phyloP scores from a whole-genome alignment of 2,888 invertebrate species.

The Volucella inflata region DNA sequence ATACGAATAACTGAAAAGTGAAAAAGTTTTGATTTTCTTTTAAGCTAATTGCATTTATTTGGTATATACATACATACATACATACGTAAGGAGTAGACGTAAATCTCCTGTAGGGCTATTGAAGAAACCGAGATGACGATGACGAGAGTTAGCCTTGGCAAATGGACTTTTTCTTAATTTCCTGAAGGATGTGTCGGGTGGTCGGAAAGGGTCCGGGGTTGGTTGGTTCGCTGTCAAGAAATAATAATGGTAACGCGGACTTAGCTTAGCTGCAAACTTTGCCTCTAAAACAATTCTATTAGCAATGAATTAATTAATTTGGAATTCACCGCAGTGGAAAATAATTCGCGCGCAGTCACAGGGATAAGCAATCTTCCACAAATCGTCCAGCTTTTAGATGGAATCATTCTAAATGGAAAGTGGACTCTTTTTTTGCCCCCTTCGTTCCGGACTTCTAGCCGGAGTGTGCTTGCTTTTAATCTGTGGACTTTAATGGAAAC shows the following conservation, averaged over 20 bases:
- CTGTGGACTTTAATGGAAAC: conserved; percentile 22
- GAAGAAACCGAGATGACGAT: background rate
- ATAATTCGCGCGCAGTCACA: conserved; percentile 34
- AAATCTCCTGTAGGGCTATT: background rate
- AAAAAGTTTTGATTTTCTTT: conserved; percentile 73
- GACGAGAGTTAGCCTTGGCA: conserved; percentile 10
- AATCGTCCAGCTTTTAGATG: conserved; percentile 7
- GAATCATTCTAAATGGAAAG: no score
- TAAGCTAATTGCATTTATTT: conserved; percentile 71
- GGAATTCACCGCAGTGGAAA: conserved; percentile 68
- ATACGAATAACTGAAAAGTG: conserved; percentile 22
- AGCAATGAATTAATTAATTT: conserved; percentile 74
- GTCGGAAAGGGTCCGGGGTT: no score
- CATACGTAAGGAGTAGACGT: no score
- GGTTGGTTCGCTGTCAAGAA: conserved; percentile 15
- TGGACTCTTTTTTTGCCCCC: no score
- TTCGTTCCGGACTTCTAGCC: no score
- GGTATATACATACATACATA: background rate
- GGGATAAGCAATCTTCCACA: conserved; percentile 3
- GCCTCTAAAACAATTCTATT: conserved; percentile 67
- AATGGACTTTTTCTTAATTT: conserved; percentile 35
- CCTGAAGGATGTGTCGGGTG: background rate
- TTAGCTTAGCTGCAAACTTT: conserved; percentile 31
- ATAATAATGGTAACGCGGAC: conserved; percentile 36
- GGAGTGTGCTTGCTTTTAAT: conserved; percentile 11